phyloP scores from a whole-genome alignment of 2,797 vertebrate genomes.

The Myripristis jacobus region DNA sequence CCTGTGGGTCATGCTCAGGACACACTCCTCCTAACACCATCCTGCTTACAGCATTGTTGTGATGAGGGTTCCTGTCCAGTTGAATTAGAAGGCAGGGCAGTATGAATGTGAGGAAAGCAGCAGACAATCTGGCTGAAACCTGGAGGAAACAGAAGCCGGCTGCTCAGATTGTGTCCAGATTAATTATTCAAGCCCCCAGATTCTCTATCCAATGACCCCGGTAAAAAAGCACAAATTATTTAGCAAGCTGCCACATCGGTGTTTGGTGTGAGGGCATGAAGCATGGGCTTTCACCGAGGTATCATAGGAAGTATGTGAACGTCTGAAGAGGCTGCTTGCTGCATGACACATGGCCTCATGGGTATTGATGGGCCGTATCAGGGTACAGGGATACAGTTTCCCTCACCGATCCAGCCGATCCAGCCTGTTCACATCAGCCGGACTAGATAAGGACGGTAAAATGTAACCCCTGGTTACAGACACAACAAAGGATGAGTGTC shows the following conservation, averaged over 20 bases:
- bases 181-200: slow-evolving; percentile 85
- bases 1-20: slow-evolving; percentile 74
- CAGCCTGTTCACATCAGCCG: slow-evolving; percentile 22
- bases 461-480: slow-evolving; percentile 42
- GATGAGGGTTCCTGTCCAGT: slow-evolving; percentile 75
- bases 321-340: slow-evolving; percentile 59
- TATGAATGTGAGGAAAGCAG: slow-evolving; percentile 57
- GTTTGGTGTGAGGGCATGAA: slow-evolving; percentile 78
- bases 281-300: slow-evolving; percentile 71
- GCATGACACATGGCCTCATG: slow-evolving; percentile 75
- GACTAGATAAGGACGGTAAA: slow-evolving; percentile 48
- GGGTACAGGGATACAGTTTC: slow-evolving; percentile 73
- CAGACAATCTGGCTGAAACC: slow-evolving; percentile 78
- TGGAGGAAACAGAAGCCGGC: slow-evolving; percentile 83
- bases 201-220: slow-evolving; percentile 87
- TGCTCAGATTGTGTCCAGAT: slow-evolving; percentile 85
- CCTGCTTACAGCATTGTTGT: slow-evolving; percentile 58
- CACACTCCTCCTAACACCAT: slow-evolving; percentile 64
- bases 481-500: slow-evolving; percentile 9
- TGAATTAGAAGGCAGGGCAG: slow-evolving; percentile 70
- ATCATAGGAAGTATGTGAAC: slow-evolving; percentile 74
- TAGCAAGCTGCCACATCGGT: slow-evolving; percentile 85
- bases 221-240: slow-evolving; percentile 89
- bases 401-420: slow-evolving; percentile 53
- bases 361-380: slow-evolving; percentile 80